Base-by-base conservation (phyloP, 2,113 vertebrate species). In the Silurus glanis region DNA sequence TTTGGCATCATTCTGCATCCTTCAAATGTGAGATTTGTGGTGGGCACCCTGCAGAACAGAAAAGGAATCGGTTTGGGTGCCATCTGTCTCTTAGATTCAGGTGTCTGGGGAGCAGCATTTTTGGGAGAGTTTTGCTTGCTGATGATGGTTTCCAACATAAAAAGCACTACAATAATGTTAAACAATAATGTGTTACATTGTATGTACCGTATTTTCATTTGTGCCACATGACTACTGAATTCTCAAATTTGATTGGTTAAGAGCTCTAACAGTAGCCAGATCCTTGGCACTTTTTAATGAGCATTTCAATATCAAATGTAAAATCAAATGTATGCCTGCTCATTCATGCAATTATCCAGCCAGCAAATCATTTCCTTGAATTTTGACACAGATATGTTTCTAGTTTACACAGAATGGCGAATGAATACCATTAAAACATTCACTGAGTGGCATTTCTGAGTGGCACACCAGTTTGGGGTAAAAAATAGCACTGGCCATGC, bases 21-120 rank as follows among this genome's bases (percentile, higher is more conserved):
- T 79, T 85, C 9, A 10, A 85, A 85, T 51, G 45, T 62, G 19
- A 72, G 72, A 47, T 67, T 16, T 28, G 84, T 78, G 47, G 61
- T 85, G 84, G 45, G 61, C 45, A 53, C 84, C 21, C 84, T 85
- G 84, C 72, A 78, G 84, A 85, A 85, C 53, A 66, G 61, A 47
- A 85, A 67, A 53, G 74, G 74, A 23, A 79, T 78, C 17, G 74
- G 74, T 28, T 21, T 78, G 74, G 21, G 79, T 25, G 74, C 47
- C 59, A 85, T 85, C 58, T 85, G 84, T 64, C 58, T 85, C 74
- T 64, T 64, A 79, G 45, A 79, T 85, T 28, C 23, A 37, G 74
- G 58, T 19, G 58, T 66, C 51, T 16, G 47, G 25, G 1, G 59
- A 64, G 45, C 49, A 53, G 58, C 16, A 66, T 45, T 78, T 85